These are phyloP conservation scores for Cyrtonyx montezumae DNA, from an alignment of 2,113 vertebrate species.

Conservation along the genomic window DNA sequence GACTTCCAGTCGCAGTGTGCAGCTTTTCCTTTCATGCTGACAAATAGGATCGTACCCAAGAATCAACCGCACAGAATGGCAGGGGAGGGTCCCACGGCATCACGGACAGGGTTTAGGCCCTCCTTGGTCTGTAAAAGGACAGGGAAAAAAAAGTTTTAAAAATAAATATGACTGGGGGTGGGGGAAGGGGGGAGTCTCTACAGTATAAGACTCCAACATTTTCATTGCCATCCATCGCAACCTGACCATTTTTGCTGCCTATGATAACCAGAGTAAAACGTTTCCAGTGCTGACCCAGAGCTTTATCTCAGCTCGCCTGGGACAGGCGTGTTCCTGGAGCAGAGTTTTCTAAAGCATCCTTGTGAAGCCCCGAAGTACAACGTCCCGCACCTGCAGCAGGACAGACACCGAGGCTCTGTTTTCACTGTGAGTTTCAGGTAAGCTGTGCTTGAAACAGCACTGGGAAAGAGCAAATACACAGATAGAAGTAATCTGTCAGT, in stretches of 20 bases:
- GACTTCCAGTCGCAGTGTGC: conserved; percentile 72
- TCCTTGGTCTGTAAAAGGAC: background rate
- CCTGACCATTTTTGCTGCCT: background rate
- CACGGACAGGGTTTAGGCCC: background rate
- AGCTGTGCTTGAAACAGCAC: background rate
- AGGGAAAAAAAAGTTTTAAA: background rate
- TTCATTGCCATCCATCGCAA: background rate
- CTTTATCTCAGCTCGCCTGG: background rate
- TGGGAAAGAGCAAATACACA: background rate
- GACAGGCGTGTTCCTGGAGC: background rate
- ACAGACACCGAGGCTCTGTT: background rate
- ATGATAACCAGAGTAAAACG: background rate
- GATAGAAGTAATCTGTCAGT: background rate
- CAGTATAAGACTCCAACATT: background rate
- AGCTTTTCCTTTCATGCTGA: conserved; percentile 39
- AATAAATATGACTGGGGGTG: no score
- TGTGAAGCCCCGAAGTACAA: background rate
- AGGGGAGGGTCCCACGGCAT: background rate
- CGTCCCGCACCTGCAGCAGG: background rate
- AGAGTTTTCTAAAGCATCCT: background rate
- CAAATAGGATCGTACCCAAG: background rate
- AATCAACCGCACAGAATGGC: background rate
- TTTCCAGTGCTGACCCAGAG: background rate
- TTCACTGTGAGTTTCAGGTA: background rate
- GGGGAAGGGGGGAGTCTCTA: no score